Percentiles rank a stretch among this genome's conserved stretches.
Conservation (phyloP, 2,797 vertebrate genomes). For the Glyptemys insculpta region DNA sequence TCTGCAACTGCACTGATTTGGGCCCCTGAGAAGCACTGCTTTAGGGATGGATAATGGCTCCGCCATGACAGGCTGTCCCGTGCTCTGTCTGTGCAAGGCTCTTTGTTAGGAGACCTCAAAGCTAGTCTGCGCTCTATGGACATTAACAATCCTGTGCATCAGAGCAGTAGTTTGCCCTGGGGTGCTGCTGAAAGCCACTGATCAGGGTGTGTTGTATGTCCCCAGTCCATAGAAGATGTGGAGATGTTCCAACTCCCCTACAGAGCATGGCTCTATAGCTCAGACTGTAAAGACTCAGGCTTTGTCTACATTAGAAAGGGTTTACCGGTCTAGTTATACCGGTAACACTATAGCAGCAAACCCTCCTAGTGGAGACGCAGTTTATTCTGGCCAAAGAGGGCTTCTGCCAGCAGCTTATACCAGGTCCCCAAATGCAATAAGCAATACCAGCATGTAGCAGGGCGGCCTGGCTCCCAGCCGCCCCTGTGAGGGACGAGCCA, state of each 20-base stretch:
- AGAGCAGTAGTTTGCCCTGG: neutral
- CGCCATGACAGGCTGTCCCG: neutral
- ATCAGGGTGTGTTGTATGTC: neutral
- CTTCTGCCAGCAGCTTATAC: neutral
- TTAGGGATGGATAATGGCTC: neutral
- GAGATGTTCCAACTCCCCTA: neutral
- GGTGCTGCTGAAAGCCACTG: neutral
- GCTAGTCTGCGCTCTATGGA: neutral
- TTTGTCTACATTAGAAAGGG: neutral
- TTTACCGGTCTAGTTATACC: neutral
- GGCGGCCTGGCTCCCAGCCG: too few species aligned
- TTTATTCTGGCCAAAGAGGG: neutral
- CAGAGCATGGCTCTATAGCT: neutral
- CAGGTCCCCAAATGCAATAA: neutral
- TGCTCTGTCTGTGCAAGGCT: neutral
- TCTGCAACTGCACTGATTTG: neutral
- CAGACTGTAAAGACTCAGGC: neutral
- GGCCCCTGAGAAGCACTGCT: neutral
- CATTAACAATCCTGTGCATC: neutral
- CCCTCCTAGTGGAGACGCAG: neutral
- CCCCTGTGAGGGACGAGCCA: too few species aligned
- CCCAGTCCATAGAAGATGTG: neutral
- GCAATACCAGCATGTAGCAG: too few species aligned
- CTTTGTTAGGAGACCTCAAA: neutral
- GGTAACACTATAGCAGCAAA: neutral